Conservation (phyloP, 1,140 invertebrate genomes). For the Bicyclus anynana region DNA sequence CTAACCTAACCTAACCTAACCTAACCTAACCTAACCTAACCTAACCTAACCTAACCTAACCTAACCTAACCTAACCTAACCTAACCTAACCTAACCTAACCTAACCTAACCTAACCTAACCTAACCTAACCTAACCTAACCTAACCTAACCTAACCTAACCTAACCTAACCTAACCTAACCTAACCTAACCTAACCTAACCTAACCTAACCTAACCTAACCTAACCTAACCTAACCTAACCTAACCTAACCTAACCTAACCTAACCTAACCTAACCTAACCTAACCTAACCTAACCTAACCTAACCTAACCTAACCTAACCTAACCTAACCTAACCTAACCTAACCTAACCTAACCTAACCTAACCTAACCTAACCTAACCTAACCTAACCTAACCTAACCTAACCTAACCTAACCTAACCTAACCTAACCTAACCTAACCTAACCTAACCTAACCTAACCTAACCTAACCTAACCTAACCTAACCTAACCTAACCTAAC, state of each 20-base stretch:
- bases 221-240: constrained; percentile 14
- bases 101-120: constrained; percentile 14
- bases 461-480: constrained; percentile 11
- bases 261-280: constrained; percentile 14
- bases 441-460: neutral
- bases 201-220: constrained; percentile 14
- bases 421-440: constrained; percentile 1
- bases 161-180: constrained; percentile 14
- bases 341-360: constrained; percentile 9
- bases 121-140: constrained; percentile 14
- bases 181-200: constrained; percentile 10
- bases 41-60: constrained; percentile 15
- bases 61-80: neutral
- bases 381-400: constrained; percentile 16
- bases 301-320: constrained; percentile 14
- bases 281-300: constrained; percentile 14
- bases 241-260: constrained; percentile 14
- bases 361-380: constrained; percentile 16
- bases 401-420: constrained; percentile 16
- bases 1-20: constrained; percentile 16
- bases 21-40: constrained; percentile 16
- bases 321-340: constrained; percentile 4
- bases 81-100: neutral
- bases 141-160: constrained; percentile 14
- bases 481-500: constrained; percentile 14